phyloP scores from a whole-genome alignment of 2,888 invertebrate species.

The Coelopa pilipes region DNA sequence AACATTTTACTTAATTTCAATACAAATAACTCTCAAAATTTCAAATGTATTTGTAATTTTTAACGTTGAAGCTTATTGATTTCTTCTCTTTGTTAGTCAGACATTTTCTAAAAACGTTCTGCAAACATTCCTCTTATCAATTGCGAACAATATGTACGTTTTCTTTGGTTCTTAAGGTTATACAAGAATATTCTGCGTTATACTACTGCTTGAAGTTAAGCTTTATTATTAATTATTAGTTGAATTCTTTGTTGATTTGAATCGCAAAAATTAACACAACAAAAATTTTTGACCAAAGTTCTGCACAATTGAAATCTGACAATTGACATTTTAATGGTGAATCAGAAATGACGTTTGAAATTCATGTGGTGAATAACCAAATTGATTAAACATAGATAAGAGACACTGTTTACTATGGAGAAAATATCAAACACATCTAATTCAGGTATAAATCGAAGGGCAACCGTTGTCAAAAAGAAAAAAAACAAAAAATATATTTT shows the following conservation, averaged over 20 bases:
- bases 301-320: background rate
- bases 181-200: background rate
- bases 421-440: too few relatives aligned
- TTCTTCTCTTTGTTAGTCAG: background rate
- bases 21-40: background rate
- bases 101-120: background rate
- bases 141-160: background rate
- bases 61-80: background rate
- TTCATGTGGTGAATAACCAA: too few relatives aligned
- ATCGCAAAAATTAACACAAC: constrained; percentile 10
- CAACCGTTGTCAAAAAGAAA: background rate
- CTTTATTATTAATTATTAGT: background rate
- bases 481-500: too few relatives aligned
- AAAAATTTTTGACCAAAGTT: background rate
- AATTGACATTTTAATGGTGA: background rate
- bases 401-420: too few relatives aligned
- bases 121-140: constrained; percentile 12
- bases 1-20: background rate
- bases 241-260: background rate
- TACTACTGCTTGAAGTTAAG: background rate
- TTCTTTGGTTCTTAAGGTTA: background rate
- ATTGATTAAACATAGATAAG: too few relatives aligned
- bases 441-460: background rate
- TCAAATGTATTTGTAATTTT: background rate
- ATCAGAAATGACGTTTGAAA: too few relatives aligned